Percentiles rank a stretch among this genome's conserved stretches.
Conservation (phyloP, 2,888 invertebrate species). For the Drosophila birchii region DNA sequence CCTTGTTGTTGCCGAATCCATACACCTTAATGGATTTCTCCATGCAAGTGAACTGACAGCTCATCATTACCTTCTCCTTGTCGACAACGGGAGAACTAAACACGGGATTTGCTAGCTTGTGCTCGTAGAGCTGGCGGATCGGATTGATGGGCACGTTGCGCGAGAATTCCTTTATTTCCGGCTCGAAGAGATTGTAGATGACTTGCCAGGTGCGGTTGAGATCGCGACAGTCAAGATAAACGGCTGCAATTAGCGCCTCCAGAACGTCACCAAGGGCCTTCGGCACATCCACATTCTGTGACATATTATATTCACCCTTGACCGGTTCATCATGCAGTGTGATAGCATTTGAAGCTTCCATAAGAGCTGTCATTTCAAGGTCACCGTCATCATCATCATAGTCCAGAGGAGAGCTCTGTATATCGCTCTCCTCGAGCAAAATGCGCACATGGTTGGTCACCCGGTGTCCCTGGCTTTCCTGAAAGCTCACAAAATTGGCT, state of each 20-base stretch:
- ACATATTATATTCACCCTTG: slow-evolving; percentile 78
- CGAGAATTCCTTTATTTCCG: slow-evolving; percentile 93
- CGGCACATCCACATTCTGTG: slow-evolving; percentile 93
- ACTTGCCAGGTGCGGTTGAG: slow-evolving; percentile 92
- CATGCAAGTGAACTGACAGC: slow-evolving; percentile 87
- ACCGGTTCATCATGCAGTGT: background rate
- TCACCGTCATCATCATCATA: slow-evolving; percentile 47
- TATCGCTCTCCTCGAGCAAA: slow-evolving; percentile 78
- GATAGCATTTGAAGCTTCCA: background rate
- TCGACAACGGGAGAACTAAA: slow-evolving; percentile 85
- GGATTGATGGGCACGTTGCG: slow-evolving; percentile 94
- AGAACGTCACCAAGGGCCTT: slow-evolving; percentile 96
- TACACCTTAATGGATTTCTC: slow-evolving; percentile 87
- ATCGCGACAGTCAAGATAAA: slow-evolving; percentile 93
- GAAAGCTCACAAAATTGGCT: slow-evolving; percentile 81
- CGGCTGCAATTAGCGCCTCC: slow-evolving; percentile 95
- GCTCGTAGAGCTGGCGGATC: slow-evolving; percentile 93
- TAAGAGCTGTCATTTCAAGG: slow-evolving; percentile 22
- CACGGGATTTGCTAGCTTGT: slow-evolving; percentile 89
- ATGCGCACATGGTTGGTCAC: slow-evolving; percentile 83
- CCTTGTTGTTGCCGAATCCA: slow-evolving; percentile 90
- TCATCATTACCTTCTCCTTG: slow-evolving; percentile 86
- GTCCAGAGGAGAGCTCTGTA: slow-evolving; percentile 32
- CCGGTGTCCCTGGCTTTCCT: slow-evolving; percentile 76
- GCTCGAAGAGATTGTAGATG: slow-evolving; percentile 92